Conservation (phyloP, 2,797 vertebrate genomes). For the Phyllotis vaccarum region DNA sequence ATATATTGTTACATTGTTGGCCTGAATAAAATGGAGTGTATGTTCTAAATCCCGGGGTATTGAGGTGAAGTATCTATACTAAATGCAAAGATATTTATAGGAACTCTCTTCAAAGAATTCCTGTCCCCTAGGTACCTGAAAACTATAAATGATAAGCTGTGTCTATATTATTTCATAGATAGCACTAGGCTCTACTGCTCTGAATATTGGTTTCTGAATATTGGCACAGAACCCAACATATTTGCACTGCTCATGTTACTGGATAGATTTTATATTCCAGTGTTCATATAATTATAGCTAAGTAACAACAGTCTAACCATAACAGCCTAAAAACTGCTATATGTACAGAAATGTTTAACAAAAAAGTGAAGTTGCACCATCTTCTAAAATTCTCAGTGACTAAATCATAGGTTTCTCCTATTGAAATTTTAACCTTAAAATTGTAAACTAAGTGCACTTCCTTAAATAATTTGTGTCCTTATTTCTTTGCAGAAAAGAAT, state of each 20-base stretch:
- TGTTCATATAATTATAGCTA: slow-evolving; percentile 1
- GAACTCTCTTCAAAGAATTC: slow-evolving; percentile 35
- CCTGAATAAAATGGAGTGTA: slow-evolving; percentile 20
- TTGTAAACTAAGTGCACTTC: not conserved
- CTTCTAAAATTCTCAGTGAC: not conserved
- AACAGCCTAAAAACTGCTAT: not conserved
- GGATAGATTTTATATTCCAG: not conserved
- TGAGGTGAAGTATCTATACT: not conserved
- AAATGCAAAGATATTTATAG: slow-evolving; percentile 43
- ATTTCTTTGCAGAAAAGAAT: not conserved
- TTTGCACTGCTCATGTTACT: not conserved
- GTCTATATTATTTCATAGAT: not conserved
- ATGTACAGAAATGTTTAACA: not conserved
- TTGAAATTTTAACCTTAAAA: not conserved
- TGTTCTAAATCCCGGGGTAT: not conserved
- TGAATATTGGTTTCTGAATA: not conserved
- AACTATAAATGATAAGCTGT: slow-evolving; percentile 18
- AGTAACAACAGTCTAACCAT: not conserved
- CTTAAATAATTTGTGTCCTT: not conserved
- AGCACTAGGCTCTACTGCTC: not conserved
- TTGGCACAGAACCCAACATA: not conserved
- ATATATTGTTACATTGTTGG: not conserved
- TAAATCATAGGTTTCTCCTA: not conserved
- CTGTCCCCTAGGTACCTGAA: not conserved
- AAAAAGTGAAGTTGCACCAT: not conserved